phyloP scores from a whole-genome alignment of 2,797 vertebrate species.

The Lagocephalus sceleratus region DNA sequence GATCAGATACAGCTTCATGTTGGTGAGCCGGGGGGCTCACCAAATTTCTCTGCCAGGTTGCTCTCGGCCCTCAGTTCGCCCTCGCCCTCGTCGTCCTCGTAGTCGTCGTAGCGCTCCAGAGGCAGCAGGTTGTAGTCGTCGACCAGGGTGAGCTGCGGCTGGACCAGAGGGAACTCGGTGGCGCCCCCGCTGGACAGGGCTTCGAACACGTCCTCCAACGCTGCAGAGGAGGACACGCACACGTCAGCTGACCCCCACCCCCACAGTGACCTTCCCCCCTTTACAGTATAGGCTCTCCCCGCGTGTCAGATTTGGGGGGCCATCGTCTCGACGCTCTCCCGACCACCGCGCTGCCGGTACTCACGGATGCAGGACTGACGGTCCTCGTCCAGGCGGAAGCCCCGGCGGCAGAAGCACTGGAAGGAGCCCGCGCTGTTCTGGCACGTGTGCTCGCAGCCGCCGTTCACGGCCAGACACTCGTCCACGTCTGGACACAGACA shows the following conservation, averaged over 20 bases:
- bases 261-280: no score
- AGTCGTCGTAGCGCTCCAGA: constrained; percentile 78
- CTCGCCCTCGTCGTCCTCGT: constrained; percentile 80
- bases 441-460: constrained; percentile 86
- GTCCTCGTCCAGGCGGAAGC: constrained; percentile 83
- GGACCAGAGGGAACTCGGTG: constrained; percentile 58
- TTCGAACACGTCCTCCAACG: constrained; percentile 65
- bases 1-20: constrained; percentile 44
- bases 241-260: no score
- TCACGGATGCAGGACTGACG: constrained; percentile 83
- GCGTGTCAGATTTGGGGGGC: no score
- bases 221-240: constrained; percentile 34
- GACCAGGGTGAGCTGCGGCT: constrained; percentile 80
- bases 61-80: constrained; percentile 86
- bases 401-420: constrained; percentile 82
- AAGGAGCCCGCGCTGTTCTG: constrained; percentile 88
- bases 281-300: no score
- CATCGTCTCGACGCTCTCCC: no score
- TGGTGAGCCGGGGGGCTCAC: constrained; percentile 64
- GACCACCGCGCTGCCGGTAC: constrained; percentile 58
- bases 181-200: constrained; percentile 70
- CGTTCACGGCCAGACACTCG: constrained; percentile 80
- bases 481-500: constrained; percentile 82
- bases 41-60: constrained; percentile 85
- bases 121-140: constrained; percentile 78